Evolutionary conservation across 2,113 vertebrate genomes (phyloP).

Genomic region (Hystrix cristata): DNA sequence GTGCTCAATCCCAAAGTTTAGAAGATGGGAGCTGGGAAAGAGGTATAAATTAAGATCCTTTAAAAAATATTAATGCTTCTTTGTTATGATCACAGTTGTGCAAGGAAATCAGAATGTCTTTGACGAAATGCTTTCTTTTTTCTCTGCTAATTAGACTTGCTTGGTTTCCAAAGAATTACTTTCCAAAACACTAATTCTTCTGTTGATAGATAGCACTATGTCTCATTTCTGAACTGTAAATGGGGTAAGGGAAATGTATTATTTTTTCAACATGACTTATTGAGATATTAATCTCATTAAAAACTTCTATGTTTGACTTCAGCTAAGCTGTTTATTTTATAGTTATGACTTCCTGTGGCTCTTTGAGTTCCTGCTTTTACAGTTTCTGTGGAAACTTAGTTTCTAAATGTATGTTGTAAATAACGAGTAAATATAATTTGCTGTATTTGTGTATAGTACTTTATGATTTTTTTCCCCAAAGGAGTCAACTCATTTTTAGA

Average conservation of each 20-base stretch:
- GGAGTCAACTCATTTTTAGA: neutral
- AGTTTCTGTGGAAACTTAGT: constrained; percentile 34
- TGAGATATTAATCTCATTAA: constrained; percentile 53
- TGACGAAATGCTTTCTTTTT: neutral
- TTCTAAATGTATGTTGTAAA: constrained; percentile 15
- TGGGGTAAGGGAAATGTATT: neutral
- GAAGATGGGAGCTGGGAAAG: neutral
- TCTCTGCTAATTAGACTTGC: constrained; percentile 18
- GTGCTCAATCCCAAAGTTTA: neutral
- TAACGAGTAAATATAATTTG: neutral
- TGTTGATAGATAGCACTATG: neutral
- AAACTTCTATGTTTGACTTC: neutral
- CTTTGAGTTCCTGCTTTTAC: neutral
- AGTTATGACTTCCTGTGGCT: constrained; percentile 8
- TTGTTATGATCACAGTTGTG: neutral
- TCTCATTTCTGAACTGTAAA: constrained; percentile 28
- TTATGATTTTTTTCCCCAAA: neutral
- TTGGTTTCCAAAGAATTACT: neutral
- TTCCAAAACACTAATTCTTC: neutral
- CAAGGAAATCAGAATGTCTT: neutral
- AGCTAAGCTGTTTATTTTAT: constrained; percentile 44
- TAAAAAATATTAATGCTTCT: neutral
- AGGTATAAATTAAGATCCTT: neutral
- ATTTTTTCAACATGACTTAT: neutral
- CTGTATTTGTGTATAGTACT: neutral